Conservation (phyloP, 92 coral and sea anemone genomes). For the Epizoanthus ramosus region DNA sequence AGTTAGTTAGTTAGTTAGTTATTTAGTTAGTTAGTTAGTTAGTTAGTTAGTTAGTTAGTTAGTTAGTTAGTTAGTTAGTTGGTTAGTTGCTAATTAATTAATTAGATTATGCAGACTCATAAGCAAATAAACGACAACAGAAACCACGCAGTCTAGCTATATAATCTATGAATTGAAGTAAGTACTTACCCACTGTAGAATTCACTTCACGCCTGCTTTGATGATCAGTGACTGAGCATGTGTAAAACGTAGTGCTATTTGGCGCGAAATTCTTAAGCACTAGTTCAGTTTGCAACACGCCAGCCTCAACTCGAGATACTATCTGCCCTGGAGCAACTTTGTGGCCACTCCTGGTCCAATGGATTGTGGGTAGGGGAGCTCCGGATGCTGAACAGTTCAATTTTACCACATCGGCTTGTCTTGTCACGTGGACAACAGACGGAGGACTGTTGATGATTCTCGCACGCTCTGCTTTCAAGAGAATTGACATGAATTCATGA, state of each 20-base stretch:
- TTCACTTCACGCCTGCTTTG: neutral
- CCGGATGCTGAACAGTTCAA: neutral
- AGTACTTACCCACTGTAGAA: neutral
- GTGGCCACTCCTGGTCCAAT: neutral
- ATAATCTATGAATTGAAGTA: no score
- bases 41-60: neutral
- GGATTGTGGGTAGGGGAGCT: neutral
- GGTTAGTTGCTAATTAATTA: no score
- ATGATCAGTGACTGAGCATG: neutral
- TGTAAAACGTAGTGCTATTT: neutral
- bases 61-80: no score
- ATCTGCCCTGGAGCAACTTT: neutral
- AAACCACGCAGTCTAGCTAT: neutral
- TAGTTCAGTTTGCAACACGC: neutral
- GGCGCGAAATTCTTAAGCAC: neutral
- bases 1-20: neutral
- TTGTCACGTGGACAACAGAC: neutral
- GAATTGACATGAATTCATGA: neutral
- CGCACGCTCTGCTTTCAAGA: neutral
- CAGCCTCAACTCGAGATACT: neutral
- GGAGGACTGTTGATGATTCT: neutral
- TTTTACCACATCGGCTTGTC: neutral
- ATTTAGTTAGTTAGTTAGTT: no score
- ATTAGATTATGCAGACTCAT: neutral
- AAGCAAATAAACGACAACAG: no score